Evolutionary conservation across 2,797 vertebrate species (phyloP).

Genomic region (Gymnoscopelus microlampas): DNA sequence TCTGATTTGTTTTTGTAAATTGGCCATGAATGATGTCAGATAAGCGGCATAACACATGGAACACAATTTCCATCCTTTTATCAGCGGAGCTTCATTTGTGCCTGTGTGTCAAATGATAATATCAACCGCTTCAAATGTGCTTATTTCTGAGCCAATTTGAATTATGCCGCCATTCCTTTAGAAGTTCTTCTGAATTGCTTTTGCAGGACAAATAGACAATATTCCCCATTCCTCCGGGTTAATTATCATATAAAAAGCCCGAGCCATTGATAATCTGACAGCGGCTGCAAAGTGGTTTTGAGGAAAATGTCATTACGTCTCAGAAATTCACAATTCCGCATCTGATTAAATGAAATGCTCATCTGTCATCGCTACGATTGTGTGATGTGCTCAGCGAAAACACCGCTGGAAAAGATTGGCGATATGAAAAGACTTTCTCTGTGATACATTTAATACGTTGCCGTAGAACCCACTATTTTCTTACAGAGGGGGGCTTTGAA

Average conservation of each 20-base stretch:
- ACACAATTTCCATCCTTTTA: slow-evolving; percentile 45
- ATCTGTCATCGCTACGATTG: slow-evolving; percentile 62
- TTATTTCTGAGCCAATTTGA: slow-evolving; percentile 56
- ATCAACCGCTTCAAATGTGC: slow-evolving; percentile 50
- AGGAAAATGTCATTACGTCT: slow-evolving; percentile 76
- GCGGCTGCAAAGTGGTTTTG: slow-evolving; percentile 66
- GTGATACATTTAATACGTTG: slow-evolving; percentile 61
- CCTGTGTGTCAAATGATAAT: slow-evolving; percentile 52
- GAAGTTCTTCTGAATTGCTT: slow-evolving; percentile 60
- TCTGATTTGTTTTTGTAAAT: slow-evolving; percentile 57
- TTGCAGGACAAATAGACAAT: slow-evolving; percentile 69
- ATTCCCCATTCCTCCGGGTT: slow-evolving; percentile 64
- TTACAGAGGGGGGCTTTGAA: slow-evolving; percentile 42
- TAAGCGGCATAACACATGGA: slow-evolving; percentile 44
- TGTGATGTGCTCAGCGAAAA: slow-evolving; percentile 49
- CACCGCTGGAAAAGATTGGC: slow-evolving; percentile 53
- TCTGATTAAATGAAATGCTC: slow-evolving; percentile 68
- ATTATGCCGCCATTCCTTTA: slow-evolving; percentile 52
- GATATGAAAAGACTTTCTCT: slow-evolving; percentile 57
- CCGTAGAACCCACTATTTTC: slow-evolving; percentile 58
- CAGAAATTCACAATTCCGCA: slow-evolving; percentile 72
- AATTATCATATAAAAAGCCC: slow-evolving; percentile 80
- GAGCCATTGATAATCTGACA: slow-evolving; percentile 63
- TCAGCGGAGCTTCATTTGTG: slow-evolving; percentile 45
- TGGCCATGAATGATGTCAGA: slow-evolving; percentile 41